These are phyloP conservation scores for Poicephalus meyeri DNA, from an alignment of 2,113 vertebrate genomes.

Conservation along the genomic window DNA sequence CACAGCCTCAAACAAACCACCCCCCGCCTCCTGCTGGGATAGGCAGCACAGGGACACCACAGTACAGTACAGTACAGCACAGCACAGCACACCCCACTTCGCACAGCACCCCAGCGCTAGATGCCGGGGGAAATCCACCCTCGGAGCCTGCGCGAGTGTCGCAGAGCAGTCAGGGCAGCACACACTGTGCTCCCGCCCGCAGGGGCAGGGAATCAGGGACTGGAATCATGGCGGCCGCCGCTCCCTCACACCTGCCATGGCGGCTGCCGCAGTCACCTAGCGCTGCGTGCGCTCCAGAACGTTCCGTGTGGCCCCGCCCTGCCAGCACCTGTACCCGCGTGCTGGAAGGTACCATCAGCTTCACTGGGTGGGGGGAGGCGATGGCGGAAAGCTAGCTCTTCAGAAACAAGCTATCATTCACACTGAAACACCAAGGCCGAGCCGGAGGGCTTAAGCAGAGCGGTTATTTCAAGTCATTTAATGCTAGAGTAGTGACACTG, in stretches of 20 bases:
- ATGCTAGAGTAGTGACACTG: rapidly evolving
- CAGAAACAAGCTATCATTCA: rapidly evolving
- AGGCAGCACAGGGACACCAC: not conserved
- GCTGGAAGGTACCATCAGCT: not conserved
- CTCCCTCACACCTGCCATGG: rapidly evolving
- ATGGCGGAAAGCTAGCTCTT: rapidly evolving
- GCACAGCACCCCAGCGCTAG: not conserved
- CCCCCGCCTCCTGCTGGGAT: not conserved
- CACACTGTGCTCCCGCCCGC: not conserved
- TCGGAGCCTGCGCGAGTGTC: rapidly evolving
- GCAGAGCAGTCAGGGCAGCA: rapidly evolving
- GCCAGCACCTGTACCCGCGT: rapidly evolving
- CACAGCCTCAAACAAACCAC: rapidly evolving
- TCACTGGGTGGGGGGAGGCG: rapidly evolving
- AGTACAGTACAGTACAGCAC: not conserved
- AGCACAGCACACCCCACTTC: not conserved
- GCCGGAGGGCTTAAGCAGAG: not conserved
- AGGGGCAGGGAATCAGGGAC: not conserved
- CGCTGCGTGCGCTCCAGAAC: not conserved
- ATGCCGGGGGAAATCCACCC: not conserved
- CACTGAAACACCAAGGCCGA: rapidly evolving
- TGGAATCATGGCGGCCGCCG: rapidly evolving
- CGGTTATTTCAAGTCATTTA: not conserved
- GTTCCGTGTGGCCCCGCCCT: not conserved
- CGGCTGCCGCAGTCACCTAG: rapidly evolving